Evolutionary conservation across 1,140 invertebrate genomes (phyloP).

Genomic region (Hesperophylax magnus): DNA sequence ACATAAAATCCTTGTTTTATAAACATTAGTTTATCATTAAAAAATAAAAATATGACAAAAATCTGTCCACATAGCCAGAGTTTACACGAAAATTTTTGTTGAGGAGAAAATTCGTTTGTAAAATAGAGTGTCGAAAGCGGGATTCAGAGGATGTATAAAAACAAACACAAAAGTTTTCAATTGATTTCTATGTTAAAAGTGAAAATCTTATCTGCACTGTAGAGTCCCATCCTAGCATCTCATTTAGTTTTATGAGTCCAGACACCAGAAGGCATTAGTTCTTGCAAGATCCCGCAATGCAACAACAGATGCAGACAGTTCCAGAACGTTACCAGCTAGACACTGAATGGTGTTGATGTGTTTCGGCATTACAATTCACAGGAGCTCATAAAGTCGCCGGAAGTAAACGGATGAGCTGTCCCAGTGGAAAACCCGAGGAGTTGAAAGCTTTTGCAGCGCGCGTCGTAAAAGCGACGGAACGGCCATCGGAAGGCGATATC

Average conservation of each 20-base stretch:
- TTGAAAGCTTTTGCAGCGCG: slow-evolving; percentile 42
- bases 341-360: slow-evolving; percentile 44
- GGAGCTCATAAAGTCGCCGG: slow-evolving; percentile 42
- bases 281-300: neutral
- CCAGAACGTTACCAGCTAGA: slow-evolving; percentile 10
- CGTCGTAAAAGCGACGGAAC: slow-evolving; percentile 39
- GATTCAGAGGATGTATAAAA: too few species aligned
- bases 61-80: too few species aligned
- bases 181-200: too few species aligned
- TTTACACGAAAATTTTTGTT: too few species aligned
- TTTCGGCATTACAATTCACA: slow-evolving; percentile 50
- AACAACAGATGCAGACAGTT: slow-evolving; percentile 6
- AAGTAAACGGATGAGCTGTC: slow-evolving; percentile 44
- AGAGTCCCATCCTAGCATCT: neutral
- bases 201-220: neutral
- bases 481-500: slow-evolving; percentile 35
- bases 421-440: slow-evolving; percentile 27
- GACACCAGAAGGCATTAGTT: neutral
- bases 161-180: too few species aligned
- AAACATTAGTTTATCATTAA: too few species aligned
- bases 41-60: too few species aligned
- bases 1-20: too few species aligned
- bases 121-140: too few species aligned
- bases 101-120: too few species aligned
- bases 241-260: neutral